Base-by-base conservation (phyloP, 2,888 invertebrate species). In the Pollenia amentaria region DNA sequence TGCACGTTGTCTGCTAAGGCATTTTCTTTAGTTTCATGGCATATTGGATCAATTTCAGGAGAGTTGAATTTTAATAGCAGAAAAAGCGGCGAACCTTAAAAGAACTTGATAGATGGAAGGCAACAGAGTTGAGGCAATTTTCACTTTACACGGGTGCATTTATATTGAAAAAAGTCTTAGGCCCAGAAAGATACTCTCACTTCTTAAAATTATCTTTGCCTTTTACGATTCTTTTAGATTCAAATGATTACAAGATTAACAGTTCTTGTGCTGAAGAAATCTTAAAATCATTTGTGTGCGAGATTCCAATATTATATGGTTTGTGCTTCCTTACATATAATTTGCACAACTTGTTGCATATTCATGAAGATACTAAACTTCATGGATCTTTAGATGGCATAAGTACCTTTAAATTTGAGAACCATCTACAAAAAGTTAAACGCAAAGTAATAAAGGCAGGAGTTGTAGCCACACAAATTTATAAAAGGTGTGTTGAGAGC, bases 91-190 rank as follows among this genome's bases (percentile, higher is more conserved):
- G 84, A 51, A 69, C 64, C 55, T 82, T 88, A 55, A 65, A 84
- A 67, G 88, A 86, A 38, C 42, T n/a, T n/a, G n/a, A n/a, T n/a
- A n/a, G n/a, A n/a, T 88, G 62, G 64, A 87, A 88, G 57, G 84
- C 88, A 46, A 87, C 88, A 60, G 87, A 85, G 73, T 67, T 86
- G 10, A 73, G 87, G 29, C 85, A 88, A 77, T 87, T 86, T 44
- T 57, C 86, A n/a, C 55, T 88, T 18, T 87, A 85, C 57, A 87
- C 82, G 3, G 82, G 84, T 21, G 85, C 79, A 16, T 85, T 85
- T 72, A 62, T 87, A 57, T 64, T 88, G 38, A 88, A 79, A 79
- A 75, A 78, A 2, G 42, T 85, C 78, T 18, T 88, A 73, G 82
- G 78, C 42, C 18, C 40, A 72, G 77, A 84, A 55, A 78, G 75